These are phyloP conservation scores for Jacana jacana DNA, from an alignment of 2,113 vertebrate species.

Conservation along the genomic window DNA sequence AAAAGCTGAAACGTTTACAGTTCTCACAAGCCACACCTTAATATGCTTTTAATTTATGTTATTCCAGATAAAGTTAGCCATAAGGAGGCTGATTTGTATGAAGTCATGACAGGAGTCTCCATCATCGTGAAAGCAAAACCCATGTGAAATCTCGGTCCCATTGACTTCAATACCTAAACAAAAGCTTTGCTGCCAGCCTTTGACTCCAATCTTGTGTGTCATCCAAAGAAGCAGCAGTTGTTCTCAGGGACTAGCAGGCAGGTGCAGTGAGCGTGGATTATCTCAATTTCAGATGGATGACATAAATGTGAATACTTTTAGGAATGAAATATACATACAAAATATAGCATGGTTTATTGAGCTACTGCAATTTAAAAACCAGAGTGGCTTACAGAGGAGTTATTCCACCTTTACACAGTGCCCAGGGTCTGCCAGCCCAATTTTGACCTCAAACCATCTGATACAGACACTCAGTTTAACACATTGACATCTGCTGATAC, in stretches of 20 bases:
- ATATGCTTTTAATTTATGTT: not conserved
- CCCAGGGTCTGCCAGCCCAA: not conserved
- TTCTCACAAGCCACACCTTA: not conserved
- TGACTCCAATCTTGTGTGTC: not conserved
- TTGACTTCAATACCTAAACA: not conserved
- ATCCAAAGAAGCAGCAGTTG: not conserved
- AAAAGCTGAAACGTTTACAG: not conserved
- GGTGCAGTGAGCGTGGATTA: not conserved
- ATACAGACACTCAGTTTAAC: not conserved
- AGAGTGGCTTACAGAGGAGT: not conserved
- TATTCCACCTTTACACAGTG: not conserved
- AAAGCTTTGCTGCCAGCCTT: not conserved
- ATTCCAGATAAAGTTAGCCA: not conserved
- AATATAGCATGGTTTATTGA: not conserved
- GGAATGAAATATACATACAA: not conserved
- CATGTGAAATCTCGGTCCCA: not conserved
- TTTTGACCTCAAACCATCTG: not conserved
- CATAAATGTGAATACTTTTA: not conserved
- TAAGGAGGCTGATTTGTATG: not conserved
- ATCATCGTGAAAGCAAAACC: not conserved
- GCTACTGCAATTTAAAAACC: not conserved
- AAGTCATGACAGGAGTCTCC: not conserved
- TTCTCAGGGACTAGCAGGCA: not conserved
- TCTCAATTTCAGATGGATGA: not conserved
- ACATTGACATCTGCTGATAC: not conserved